Base-by-base conservation (phyloP, 2,797 vertebrate genomes). In the Saxicola maurus region DNA sequence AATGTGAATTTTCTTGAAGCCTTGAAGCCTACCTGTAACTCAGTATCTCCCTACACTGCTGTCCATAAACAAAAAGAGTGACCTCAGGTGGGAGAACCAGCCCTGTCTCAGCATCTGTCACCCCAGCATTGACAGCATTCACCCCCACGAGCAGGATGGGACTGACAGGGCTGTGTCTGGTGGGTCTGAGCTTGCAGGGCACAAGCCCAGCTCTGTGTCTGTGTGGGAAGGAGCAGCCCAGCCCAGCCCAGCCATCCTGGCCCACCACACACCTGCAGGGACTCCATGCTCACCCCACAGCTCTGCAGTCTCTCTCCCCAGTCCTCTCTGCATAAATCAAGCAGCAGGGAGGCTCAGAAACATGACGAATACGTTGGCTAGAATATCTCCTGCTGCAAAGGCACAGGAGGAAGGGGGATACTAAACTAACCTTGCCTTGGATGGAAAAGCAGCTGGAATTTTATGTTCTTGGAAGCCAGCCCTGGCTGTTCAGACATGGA, bases 351-450 rank as follows among this genome's bases (percentile, higher is more conserved):
- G 93, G 95, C 88, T 96, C 69, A 80, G 95, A 94, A 97, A 95
- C 77, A 97, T 97, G 97, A 97, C 94, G 93, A 95, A 96, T 91
- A 68, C 66, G 25, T 97, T 97, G 95, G 95, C 95, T 95, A 40
- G 96, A 96, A 92, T 83, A 92, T 90, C 93, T 96, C 84, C 91
- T 68, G 81, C 96, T 94, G 91, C 94, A 84, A 94, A 95, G 94
- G 74, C 60, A 80, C 49, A 37, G 40, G 89, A 86, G 86, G 88
- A 93, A 95, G 80, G 76, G 95, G 94, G 95, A 90, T 90, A 94
- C 95, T 93, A 93, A 96, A 96, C 95, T 89, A 95, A 95, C 95
- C 91, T 85, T 93, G 90, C 95, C 95, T 93, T 93, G 96, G 96
- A 96, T 94, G 89, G 88, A 95, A 94, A 95, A 24, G 85, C 91